Conservation (phyloP, 2,797 vertebrate species). For the Adelosebastes latens region DNA sequence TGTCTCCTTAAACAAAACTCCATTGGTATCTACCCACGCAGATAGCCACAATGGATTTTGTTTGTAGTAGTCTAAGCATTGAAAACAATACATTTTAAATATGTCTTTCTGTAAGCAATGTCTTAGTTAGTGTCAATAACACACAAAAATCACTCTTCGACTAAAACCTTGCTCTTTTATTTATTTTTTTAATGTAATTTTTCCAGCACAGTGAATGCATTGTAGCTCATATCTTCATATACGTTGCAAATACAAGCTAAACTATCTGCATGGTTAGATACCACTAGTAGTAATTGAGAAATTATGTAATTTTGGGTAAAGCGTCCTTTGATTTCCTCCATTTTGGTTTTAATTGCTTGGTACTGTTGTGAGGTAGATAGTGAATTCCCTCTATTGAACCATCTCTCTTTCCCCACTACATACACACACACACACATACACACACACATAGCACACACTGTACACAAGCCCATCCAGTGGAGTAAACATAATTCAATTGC, state of each 20-base stretch:
- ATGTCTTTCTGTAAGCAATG: not conserved
- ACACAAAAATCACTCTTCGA: not conserved
- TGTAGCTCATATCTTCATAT: not conserved
- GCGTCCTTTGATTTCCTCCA: conserved; percentile 19
- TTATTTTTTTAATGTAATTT: not conserved
- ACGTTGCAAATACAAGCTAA: not conserved
- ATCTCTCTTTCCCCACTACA: not conserved
- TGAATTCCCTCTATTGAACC: conserved; percentile 21
- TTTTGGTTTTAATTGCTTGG: conserved; percentile 51
- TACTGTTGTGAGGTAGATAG: conserved; percentile 35
- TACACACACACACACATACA: conserved; percentile 13
- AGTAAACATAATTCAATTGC: conserved; percentile 85
- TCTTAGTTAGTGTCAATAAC: not conserved
- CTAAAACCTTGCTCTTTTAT: not conserved
- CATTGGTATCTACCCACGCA: not conserved
- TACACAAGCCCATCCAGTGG: conserved; percentile 74
- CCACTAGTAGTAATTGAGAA: not conserved
- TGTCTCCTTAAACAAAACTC: not conserved
- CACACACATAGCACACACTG: conserved; percentile 27
- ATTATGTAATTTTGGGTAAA: conserved; percentile 15
- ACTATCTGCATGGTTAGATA: not conserved
- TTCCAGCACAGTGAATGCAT: not conserved
- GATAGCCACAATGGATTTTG: not conserved
- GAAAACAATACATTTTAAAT: not conserved
- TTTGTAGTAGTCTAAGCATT: not conserved